Evolutionary conservation across 1,140 invertebrate genomes (phyloP).

Genomic region (Goniozus legneri): DNA sequence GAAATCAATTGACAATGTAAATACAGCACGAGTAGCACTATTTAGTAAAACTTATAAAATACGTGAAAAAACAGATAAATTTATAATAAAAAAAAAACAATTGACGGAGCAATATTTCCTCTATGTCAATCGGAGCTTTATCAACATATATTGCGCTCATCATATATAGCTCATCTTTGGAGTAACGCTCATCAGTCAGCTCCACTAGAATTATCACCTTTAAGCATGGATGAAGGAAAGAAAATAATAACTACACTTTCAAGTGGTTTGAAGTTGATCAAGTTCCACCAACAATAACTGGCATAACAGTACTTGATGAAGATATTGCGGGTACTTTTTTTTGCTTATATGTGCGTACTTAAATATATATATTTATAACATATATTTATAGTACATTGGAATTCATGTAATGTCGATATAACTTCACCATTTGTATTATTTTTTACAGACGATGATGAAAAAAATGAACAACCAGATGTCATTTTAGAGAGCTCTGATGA

Average conservation of each 20-base stretch:
- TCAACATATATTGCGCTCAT: constrained; percentile 13
- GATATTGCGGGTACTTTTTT: no score
- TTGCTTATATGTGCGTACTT: no score
- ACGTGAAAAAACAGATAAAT: neutral
- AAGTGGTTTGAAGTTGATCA: constrained; percentile 11
- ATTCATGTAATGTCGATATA: no score
- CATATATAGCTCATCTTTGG: constrained; percentile 14
- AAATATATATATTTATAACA: no score
- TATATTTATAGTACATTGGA: no score
- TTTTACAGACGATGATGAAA: no score
- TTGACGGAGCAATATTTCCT: constrained; percentile 13
- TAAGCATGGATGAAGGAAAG: constrained; percentile 4
- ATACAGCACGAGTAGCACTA: neutral
- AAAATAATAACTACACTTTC: constrained; percentile 4
- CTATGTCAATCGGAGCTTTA: constrained; percentile 12
- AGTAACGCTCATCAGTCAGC: constrained; percentile 4
- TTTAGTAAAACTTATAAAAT: constrained; percentile 7
- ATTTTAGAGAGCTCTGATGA: no score
- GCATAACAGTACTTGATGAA: no score
- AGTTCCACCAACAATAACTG: no score
- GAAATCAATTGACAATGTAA: constrained; percentile 2
- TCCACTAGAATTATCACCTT: neutral
- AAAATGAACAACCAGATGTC: no score
- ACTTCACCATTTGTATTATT: no score
- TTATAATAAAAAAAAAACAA: neutral